These are phyloP conservation scores for Sitodiplosis mosellana DNA, from an alignment of 1,140 invertebrate genomes.

Conservation along the genomic window DNA sequence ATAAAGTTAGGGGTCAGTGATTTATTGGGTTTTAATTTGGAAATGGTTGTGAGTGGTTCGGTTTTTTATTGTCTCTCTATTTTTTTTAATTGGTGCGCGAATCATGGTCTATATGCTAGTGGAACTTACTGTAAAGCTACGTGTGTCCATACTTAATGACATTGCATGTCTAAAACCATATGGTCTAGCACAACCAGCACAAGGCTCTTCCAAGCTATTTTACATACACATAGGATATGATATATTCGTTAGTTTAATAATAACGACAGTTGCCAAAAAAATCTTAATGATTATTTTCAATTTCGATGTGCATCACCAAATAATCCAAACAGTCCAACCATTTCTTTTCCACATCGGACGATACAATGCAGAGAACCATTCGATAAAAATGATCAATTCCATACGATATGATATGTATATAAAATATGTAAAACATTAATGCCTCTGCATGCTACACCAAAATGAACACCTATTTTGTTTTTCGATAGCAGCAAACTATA, in stretches of 20 bases:
- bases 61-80: neutral
- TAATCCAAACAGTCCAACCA: too few relatives aligned
- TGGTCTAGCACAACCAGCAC: conserved; percentile 68
- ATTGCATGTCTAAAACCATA: conserved; percentile 91
- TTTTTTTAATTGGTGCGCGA: too few relatives aligned
- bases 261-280: neutral
- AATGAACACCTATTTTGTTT: too few relatives aligned
- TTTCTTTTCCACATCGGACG: too few relatives aligned
- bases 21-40: neutral
- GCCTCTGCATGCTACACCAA: too few relatives aligned
- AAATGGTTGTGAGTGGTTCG: neutral
- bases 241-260: neutral
- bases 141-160: conserved; percentile 64
- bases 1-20: neutral
- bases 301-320: neutral
- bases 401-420: too few relatives aligned
- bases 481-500: too few relatives aligned
- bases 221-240: conserved; percentile 2
- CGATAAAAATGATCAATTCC: too few relatives aligned
- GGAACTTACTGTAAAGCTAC: conserved; percentile 48
- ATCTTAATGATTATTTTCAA: neutral
- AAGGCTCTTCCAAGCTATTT: conserved; percentile 55
- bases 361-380: too few relatives aligned
- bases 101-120: too few relatives aligned
- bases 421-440: too few relatives aligned